Conservation (phyloP, 2,113 vertebrate genomes). For the Poeciliopsis retropinna region DNA sequence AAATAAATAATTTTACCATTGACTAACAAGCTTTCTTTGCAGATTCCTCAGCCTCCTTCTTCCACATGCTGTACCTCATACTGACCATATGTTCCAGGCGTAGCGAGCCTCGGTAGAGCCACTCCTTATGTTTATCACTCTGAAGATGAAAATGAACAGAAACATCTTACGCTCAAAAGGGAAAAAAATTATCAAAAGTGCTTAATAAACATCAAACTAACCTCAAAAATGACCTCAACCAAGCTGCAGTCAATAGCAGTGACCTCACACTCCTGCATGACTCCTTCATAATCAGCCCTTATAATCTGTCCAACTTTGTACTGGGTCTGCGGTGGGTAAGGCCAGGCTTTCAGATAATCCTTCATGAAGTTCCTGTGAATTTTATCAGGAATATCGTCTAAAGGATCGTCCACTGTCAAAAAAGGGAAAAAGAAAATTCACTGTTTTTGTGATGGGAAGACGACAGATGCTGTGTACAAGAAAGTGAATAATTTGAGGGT, state of each 20-base stretch:
- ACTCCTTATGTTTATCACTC: conserved; percentile 86
- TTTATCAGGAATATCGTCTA: conserved; percentile 87
- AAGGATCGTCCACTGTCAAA: conserved; percentile 81
- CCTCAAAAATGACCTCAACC: conserved; percentile 84
- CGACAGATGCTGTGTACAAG: not conserved
- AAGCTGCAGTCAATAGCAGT: conserved; percentile 86
- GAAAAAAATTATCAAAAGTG: not conserved
- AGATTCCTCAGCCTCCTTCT: conserved; percentile 28
- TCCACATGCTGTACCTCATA: conserved; percentile 75
- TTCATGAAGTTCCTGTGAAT: conserved; percentile 83
- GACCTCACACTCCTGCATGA: conserved; percentile 85
- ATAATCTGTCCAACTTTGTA: conserved; percentile 83
- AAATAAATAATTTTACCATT: conserved; percentile 7
- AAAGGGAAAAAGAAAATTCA: not conserved
- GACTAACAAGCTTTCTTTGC: not conserved
- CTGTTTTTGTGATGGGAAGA: not conserved
- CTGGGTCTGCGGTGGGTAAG: conserved; percentile 85
- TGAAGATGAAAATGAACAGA: conserved; percentile 51
- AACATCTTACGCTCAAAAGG: not conserved
- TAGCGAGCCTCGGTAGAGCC: conserved; percentile 90
- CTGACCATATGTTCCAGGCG: conserved; percentile 86
- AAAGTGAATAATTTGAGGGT: not conserved
- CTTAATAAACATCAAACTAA: not conserved
- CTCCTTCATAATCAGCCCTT: conserved; percentile 84
- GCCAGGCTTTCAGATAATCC: conserved; percentile 86